These are phyloP conservation scores for Pantherophis vulpinus DNA, from an alignment of 2,797 vertebrate genomes.

Conservation along the genomic window DNA sequence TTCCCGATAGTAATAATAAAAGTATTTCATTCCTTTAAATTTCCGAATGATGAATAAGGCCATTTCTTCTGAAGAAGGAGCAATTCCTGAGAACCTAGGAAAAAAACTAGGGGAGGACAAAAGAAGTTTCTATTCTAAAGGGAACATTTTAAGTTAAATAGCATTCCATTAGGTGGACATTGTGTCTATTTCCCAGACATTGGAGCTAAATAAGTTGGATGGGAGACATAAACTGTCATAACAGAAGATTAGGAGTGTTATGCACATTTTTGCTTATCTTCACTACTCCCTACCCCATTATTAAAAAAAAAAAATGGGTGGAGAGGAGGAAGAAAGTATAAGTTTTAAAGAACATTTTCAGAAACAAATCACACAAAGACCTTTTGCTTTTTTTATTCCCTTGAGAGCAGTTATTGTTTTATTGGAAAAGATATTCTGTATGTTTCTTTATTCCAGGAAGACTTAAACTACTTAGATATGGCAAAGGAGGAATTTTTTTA, in stretches of 20 bases:
- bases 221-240: constrained; percentile 75
- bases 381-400: constrained; percentile 48
- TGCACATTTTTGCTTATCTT: constrained; percentile 61
- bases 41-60: constrained; percentile 74
- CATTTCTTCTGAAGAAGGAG: constrained; percentile 71
- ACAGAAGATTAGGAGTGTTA: constrained; percentile 64
- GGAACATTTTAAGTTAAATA: constrained; percentile 76
- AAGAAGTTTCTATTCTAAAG: constrained; percentile 69
- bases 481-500: constrained; percentile 28
- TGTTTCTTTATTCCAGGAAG: constrained; percentile 30
- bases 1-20: constrained; percentile 70
- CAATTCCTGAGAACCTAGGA: constrained; percentile 74
- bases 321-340: background rate
- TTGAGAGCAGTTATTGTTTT: constrained; percentile 51
- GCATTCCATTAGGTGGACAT: constrained; percentile 78
- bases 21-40: constrained; percentile 73
- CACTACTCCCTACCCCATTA: background rate
- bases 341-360: constrained; percentile 61
- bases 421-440: constrained; percentile 45
- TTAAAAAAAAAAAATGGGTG: background rate
- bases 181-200: constrained; percentile 75
- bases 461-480: constrained; percentile 9
- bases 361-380: constrained; percentile 62
- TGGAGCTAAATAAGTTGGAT: constrained; percentile 74
- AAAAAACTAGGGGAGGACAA: constrained; percentile 72